These are phyloP conservation scores for Catocala sponsa DNA, from an alignment of 2,888 invertebrate species.

Conservation along the genomic window DNA sequence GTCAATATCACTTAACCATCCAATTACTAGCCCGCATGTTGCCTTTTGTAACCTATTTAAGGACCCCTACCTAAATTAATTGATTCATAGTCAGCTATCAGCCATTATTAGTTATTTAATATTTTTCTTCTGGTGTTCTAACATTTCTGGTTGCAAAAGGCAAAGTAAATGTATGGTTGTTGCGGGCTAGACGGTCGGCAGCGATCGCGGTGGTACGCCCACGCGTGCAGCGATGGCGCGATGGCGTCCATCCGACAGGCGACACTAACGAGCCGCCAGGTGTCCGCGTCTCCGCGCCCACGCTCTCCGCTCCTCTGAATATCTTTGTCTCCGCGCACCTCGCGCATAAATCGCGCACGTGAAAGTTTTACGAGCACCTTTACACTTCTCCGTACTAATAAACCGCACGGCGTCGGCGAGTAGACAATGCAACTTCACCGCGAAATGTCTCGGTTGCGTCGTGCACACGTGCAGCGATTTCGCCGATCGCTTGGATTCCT, in stretches of 20 bases:
- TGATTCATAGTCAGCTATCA: slow-evolving; percentile 26
- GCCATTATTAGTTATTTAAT: slow-evolving; percentile 25
- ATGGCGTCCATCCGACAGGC: slow-evolving; percentile 66
- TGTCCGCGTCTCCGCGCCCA: slow-evolving; percentile 84
- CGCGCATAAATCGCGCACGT: slow-evolving; percentile 83
- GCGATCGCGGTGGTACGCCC: slow-evolving; percentile 24
- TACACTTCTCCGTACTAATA: slow-evolving; percentile 82
- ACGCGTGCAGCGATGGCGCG: slow-evolving; percentile 47
- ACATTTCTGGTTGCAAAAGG: slow-evolving; percentile 12
- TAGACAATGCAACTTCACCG: slow-evolving; percentile 79
- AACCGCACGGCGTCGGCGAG: slow-evolving; percentile 68
- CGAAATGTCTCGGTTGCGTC: slow-evolving; percentile 77
- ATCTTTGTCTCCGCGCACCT: slow-evolving; percentile 82
- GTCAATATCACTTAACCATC: slow-evolving; percentile 74
- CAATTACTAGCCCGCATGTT: slow-evolving; percentile 80
- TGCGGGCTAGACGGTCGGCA: slow-evolving; percentile 20
- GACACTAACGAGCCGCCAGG: slow-evolving; percentile 86
- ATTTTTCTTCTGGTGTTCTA: neutral
- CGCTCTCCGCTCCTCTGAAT: slow-evolving; percentile 79
- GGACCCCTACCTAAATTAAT: slow-evolving; percentile 52
- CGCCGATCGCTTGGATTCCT: slow-evolving; percentile 82
- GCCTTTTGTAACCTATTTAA: slow-evolving; percentile 73
- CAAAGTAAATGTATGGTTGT: slow-evolving; percentile 30
- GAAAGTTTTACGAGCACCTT: slow-evolving; percentile 87
- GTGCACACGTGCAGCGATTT: slow-evolving; percentile 82